Percentiles rank a stretch among this genome's conserved stretches.
phyloP scores from a whole-genome alignment of 2,113 vertebrate genomes.

The Chinchilla lanigera region DNA sequence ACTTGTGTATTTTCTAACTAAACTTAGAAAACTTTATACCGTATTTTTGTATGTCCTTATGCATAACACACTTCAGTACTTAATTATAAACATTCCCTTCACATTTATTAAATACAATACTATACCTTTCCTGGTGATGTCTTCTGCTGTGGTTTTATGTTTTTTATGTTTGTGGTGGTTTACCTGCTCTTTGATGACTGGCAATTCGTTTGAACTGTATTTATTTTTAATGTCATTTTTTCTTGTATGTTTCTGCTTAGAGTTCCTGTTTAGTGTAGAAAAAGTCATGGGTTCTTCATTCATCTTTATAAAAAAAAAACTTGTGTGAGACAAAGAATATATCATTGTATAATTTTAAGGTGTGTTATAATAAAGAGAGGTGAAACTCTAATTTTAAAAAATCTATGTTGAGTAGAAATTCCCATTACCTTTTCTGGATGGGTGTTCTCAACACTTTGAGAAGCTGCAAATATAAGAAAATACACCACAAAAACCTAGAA shows the following conservation, averaged over 20 bases:
- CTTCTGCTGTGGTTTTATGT: background rate
- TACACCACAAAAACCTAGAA: background rate
- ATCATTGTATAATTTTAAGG: background rate
- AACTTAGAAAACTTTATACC: background rate
- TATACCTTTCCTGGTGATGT: background rate
- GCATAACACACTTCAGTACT: background rate
- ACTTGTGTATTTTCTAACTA: background rate
- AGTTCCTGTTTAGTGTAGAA: background rate
- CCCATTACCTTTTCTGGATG: background rate
- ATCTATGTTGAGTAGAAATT: background rate
- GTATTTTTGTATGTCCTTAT: background rate
- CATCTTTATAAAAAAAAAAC: conserved; percentile 17
- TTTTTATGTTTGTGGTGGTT: background rate
- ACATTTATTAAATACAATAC: background rate
- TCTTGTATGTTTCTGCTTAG: background rate
- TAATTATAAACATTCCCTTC: background rate
- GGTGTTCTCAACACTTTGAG: background rate
- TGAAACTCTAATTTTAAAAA: background rate
- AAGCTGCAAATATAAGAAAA: background rate
- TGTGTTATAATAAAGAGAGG: background rate
- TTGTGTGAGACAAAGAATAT: background rate
- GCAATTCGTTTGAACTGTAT: background rate
- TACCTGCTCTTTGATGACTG: background rate
- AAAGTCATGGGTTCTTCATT: background rate
- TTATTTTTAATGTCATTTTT: background rate